Evolutionary conservation across 2,797 vertebrate species (phyloP), one percentile per base, ranked within the genome.

Genomic region (Pterois miles): DNA sequence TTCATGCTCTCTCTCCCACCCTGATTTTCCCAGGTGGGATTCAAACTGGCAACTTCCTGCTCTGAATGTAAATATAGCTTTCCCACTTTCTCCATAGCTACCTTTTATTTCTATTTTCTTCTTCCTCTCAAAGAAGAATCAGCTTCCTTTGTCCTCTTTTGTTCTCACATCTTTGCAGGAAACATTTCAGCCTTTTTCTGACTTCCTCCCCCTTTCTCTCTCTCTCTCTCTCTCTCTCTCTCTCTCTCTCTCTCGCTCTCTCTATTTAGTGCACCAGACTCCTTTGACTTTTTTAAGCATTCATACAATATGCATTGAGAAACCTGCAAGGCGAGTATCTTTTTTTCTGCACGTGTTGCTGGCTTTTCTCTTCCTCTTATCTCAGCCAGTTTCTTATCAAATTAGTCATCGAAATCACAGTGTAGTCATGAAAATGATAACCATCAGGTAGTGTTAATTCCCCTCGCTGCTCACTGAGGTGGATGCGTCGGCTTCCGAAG

Each of bases 301-400:
- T 77, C 70, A 87, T 86, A 29, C 71, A 85, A 79, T 64, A 81
- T 87, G 53, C 71, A 80, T 75, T 34, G 13, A 65, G 57, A 48
- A 76, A 77, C 25, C 58, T 72, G 33, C 75, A 52, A 29, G 18
- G 43, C 22, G 38, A 65, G 38, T 52, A 14, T 50, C 34, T 78
- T 75, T 57, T 71, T 20, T 0, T 14, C 6, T 25, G 16, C 8
- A 9, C 25, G 10, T 65, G 29, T 60, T 60, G 14, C 48, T 75
- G 46, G 20, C 46, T 10, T n/a, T 36, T 48, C 74, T 16, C 3
- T 14, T 1, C 1, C 22, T 38, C 40, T 52, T 13, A 14, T 71
- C 23, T 71, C 2, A 10, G 53, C 5, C 59, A 46, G 20, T 54
- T 25, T 13, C 14, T 60, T 20, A 8, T 67, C 23, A 76, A 36